A percentile compares a stretch with the other conserved stretches of the same genome.
These are phyloP conservation scores for Mormyrus hasselquistii DNA, from an alignment of 2,797 vertebrate species.

Conservation along the genomic window DNA sequence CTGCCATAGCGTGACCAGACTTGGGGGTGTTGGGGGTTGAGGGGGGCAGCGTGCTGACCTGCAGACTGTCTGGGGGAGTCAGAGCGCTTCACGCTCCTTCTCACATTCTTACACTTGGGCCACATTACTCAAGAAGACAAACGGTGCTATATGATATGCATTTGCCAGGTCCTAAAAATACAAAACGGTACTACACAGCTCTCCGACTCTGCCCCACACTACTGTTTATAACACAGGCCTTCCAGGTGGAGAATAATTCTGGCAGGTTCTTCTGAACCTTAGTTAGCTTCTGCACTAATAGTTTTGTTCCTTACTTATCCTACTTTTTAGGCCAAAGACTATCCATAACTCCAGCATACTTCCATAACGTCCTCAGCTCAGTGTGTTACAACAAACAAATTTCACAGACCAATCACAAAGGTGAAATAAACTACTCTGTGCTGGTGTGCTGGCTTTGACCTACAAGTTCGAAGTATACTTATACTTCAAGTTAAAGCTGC, in stretches of 20 bases:
- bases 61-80: not conserved
- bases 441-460: not conserved
- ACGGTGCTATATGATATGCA: not conserved
- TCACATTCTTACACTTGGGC: not conserved
- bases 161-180: not conserved
- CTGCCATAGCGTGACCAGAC: not conserved
- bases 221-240: not conserved
- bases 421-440: not conserved
- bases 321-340: not conserved
- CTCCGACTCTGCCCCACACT: not conserved
- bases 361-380: not conserved
- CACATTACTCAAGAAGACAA: conserved; percentile 6
- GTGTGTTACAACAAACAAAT: not conserved
- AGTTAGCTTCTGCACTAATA: not conserved
- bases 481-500: not conserved
- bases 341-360: not conserved
- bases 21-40: not conserved
- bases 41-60: not conserved
- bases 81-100: not conserved
- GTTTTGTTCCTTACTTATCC: not conserved
- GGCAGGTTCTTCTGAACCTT: not conserved
- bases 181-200: not conserved
- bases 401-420: not conserved
- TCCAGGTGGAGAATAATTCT: not conserved
- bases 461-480: not conserved